Base-by-base conservation (phyloP, 2,797 vertebrate species). In the Danio albolineatus region DNA sequence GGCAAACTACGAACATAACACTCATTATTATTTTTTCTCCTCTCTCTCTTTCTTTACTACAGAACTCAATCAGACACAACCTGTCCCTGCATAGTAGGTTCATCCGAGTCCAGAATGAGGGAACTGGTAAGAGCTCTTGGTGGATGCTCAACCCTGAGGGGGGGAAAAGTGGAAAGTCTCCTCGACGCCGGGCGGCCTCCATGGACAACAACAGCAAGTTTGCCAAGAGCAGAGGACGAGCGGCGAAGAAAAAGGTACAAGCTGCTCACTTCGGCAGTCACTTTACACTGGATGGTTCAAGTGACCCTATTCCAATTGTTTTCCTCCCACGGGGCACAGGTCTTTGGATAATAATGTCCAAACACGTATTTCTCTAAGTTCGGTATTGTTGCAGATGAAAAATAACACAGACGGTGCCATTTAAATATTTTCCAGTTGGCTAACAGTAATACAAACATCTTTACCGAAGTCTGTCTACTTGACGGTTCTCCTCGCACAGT, bases 201-300 rank as follows among this genome's bases (percentile, higher is more conserved):
- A 99, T 99, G 98, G 98, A 99, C 93, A 99, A 99, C 93, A 99
- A 98, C 93, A 98, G 98, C 93, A 99, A 99, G 88, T 97, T 98
- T 89, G 93, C 94, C 46, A 99, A 99, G 92, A 98, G 97, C 91
- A 94, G 96, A 85, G 97, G 98, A 75, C 93, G 98, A 84, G 98
- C 98, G 2, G 96, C 98, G 19, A 99, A 99, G 95, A 99, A 99
- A 88, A 99, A 99, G 93, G 96, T 94, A 87, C 48, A 60, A 61
- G 44, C 56, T 21, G 7, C 12, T 21, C 2, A 41, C 10, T 10
- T 7, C 12, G 16, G 7, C 4, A 6, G 53, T 75, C 46, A 28
- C 28, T 28, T 28, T 28, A 28, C 28, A 28, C 28, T 28, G 28
- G 28, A 28, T 28, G 28, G 1, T 28, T 28, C 28, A 28, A 28